phyloP scores from a whole-genome alignment of 2,888 invertebrate genomes.

The Scaptomyza cyrtandrae region DNA sequence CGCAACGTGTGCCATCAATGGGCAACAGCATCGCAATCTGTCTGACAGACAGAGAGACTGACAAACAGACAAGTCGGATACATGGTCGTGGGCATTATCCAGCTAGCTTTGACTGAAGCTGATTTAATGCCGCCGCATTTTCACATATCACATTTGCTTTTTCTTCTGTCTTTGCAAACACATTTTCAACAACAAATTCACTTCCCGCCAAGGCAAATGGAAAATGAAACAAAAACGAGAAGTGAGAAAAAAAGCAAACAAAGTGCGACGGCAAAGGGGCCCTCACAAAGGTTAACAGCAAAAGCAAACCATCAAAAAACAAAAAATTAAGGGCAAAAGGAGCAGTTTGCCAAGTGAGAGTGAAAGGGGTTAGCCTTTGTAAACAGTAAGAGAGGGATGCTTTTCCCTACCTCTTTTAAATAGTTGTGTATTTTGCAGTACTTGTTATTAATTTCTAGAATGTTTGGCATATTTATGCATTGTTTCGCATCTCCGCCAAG shows the following conservation, averaged over 20 bases:
- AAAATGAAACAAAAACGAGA: neutral
- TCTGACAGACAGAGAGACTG: constrained; percentile 35
- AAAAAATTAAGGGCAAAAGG: constrained; percentile 29
- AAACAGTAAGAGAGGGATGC: neutral
- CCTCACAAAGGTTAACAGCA: constrained; percentile 63
- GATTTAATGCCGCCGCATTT: constrained; percentile 24
- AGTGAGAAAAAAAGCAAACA: constrained; percentile 7
- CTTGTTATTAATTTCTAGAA: constrained; percentile 29
- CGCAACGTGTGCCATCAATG: constrained; percentile 71
- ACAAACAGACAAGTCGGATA: constrained; percentile 23
- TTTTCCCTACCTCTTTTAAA: constrained; percentile 6
- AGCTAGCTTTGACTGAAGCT: constrained; percentile 47
- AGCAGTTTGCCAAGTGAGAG: constrained; percentile 42
- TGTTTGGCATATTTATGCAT: constrained; percentile 26
- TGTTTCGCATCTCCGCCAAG: constrained; percentile 16
- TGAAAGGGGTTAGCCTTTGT: constrained; percentile 31
- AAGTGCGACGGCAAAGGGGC: constrained; percentile 15
- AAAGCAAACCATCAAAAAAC: constrained; percentile 48
- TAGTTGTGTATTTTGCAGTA: constrained; percentile 24
- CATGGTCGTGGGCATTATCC: constrained; percentile 34
- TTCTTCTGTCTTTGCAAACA: constrained; percentile 39
- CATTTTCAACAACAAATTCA: constrained; percentile 65
- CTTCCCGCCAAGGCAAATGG: constrained; percentile 68
- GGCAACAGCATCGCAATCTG: constrained; percentile 53
- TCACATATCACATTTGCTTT: neutral